Percentiles rank a stretch among this genome's conserved stretches.
Conservation (phyloP, 2,113 vertebrate genomes). For the Gallinago jamesoni region DNA sequence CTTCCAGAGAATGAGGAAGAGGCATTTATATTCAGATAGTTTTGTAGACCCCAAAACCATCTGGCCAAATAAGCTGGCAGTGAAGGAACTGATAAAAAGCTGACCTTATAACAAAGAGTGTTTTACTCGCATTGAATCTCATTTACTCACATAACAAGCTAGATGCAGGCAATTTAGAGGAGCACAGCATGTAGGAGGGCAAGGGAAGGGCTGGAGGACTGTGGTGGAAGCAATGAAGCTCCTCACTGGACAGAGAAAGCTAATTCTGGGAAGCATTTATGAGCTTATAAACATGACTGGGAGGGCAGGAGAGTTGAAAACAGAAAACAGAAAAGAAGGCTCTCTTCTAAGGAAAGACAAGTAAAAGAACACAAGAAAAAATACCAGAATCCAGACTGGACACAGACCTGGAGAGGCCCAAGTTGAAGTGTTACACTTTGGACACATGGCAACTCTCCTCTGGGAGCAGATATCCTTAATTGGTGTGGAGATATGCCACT, state of each 20-base stretch:
- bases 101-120: neutral
- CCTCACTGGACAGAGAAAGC: neutral
- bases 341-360: neutral
- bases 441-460: neutral
- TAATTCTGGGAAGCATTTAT: neutral
- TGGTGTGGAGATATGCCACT: neutral
- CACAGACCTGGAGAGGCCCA: rapidly evolving
- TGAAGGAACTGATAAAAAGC: neutral
- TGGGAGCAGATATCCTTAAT: neutral
- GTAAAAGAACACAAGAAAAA: neutral
- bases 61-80: neutral
- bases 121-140: neutral
- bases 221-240: neutral
- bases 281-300: neutral
- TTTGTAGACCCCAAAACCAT: neutral
- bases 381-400: neutral
- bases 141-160: neutral
- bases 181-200: neutral
- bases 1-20: neutral
- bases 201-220: neutral
- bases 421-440: neutral
- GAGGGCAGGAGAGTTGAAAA: neutral
- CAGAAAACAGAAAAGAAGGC: neutral
- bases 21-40: neutral
- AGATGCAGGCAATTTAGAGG: neutral